Evolutionary conservation across 1,140 invertebrate species (phyloP).

Genomic region (Drosophila jambulina): DNA sequence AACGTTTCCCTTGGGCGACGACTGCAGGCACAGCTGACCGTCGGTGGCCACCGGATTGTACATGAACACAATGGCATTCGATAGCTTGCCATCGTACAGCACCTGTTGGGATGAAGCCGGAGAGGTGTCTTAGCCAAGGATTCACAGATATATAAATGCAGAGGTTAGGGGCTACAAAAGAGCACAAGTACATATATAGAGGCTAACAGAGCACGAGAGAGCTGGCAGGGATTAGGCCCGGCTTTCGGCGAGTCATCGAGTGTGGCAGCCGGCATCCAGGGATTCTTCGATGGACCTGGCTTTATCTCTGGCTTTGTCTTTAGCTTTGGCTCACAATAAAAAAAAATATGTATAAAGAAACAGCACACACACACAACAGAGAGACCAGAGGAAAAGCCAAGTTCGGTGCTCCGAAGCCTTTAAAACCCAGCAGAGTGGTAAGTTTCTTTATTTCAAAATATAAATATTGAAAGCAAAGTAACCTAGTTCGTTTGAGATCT

Average conservation of each 20-base stretch:
- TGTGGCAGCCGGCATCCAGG: slow-evolving; percentile 26
- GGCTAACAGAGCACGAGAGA: slow-evolving; percentile 4
- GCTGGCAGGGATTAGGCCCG: slow-evolving; percentile 50
- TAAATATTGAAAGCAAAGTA: background rate
- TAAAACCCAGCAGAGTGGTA: slow-evolving; percentile 12
- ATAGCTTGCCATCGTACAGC: slow-evolving; percentile 98
- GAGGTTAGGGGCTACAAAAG: background rate
- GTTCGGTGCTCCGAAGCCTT: background rate
- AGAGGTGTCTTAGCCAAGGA: background rate
- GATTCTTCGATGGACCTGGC: background rate
- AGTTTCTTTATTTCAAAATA: background rate
- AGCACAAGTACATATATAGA: background rate
- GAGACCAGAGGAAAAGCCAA: background rate
- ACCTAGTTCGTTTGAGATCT: background rate
- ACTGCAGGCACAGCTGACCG: slow-evolving; percentile 98
- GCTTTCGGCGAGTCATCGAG: slow-evolving; percentile 62
- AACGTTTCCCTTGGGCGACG: slow-evolving; percentile 97
- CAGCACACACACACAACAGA: slow-evolving; percentile 11
- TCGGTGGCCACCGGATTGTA: slow-evolving; percentile 99
- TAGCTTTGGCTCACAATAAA: slow-evolving; percentile 29
- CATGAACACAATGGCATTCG: slow-evolving; percentile 98
- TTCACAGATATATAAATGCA: background rate
- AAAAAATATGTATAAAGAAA: background rate
- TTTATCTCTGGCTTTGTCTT: slow-evolving; percentile 48
- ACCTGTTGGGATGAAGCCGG: slow-evolving; percentile 88